Percentiles rank a stretch among this genome's conserved stretches.
These are phyloP conservation scores for Tachypleus tridentatus DNA, from an alignment of 1,140 invertebrate species.

Conservation along the genomic window DNA sequence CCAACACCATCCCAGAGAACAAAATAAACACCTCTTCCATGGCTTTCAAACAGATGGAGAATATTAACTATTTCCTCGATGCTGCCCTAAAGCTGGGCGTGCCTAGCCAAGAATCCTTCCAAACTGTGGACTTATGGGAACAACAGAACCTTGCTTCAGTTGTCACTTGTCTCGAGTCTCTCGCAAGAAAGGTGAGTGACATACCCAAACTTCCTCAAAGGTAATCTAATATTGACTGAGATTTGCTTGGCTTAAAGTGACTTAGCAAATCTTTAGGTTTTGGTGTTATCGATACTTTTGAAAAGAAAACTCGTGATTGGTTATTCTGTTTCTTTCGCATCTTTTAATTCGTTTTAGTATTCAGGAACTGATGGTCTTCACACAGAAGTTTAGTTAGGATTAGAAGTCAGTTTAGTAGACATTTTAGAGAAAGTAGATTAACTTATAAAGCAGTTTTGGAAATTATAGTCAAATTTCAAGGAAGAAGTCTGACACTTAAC, in stretches of 20 bases:
- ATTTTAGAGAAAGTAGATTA: too few relatives aligned
- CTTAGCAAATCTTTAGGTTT: too few relatives aligned
- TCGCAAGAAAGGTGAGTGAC: constrained; percentile 60
- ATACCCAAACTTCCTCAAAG: too few relatives aligned
- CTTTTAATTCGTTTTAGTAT: background rate
- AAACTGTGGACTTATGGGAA: constrained; percentile 78
- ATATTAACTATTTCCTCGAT: constrained; percentile 86
- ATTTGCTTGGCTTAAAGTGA: too few relatives aligned
- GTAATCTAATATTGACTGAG: too few relatives aligned
- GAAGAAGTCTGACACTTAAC: too few relatives aligned
- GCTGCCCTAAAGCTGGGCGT: constrained; percentile 73
- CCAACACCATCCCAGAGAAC: constrained; percentile 14
- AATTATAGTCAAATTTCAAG: too few relatives aligned
- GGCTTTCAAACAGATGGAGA: constrained; percentile 97
- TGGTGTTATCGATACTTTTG: too few relatives aligned
- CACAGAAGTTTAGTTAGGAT: too few relatives aligned
- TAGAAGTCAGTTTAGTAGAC: too few relatives aligned
- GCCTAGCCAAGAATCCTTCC: constrained; percentile 86
- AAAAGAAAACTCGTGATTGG: background rate
- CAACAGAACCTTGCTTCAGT: constrained; percentile 88
- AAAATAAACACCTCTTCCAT: constrained; percentile 38
- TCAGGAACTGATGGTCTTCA: too few relatives aligned
- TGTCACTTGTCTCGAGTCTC: constrained; percentile 80
- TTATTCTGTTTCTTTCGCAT: background rate
- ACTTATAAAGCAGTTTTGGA: too few relatives aligned